Base-by-base conservation (phyloP, 2,113 vertebrate genomes). In the Microcebus griseorufus region DNA sequence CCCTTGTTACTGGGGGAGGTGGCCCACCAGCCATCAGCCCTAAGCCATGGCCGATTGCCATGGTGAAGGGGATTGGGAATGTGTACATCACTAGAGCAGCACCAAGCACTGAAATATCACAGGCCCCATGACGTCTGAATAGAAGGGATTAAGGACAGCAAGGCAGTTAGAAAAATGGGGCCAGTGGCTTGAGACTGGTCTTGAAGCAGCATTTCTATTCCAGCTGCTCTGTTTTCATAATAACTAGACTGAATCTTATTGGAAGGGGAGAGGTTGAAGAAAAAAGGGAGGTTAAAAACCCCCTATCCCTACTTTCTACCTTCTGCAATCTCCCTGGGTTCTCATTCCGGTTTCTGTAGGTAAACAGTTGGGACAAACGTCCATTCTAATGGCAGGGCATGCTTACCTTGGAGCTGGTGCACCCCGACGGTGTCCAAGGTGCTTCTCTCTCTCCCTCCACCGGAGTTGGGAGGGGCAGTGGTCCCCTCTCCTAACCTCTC, bases 21-120 rank as follows among this genome's bases (percentile, higher is more conserved):
- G 48, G n/a, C 34, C 1, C 6, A 58, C 16, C 17, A 60, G 34
- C 16, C 70, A 42, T 45, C 25, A 45, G 39, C 69, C 69, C 12
- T 23, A 22, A 53, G 22, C 17, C 39, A 1, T 16, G 18, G 55
- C 29, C 2, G 2, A 7, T 22, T 32, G 34, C 5, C 51, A 2
- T 0, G 0, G 3, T 22, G 53, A 75, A 53, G 23, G 22, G 6
- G 9, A 7, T 3, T 23, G 29, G 62, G 39, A 42, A 29, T 2
- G 6, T 25, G 62, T 0, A 1, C 29, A 5, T n/a, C 39, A 13
- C 39, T 7, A 25, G 39, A 29, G 14, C 60, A 29, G 13, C 37
- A 32, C 34, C 0, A 1, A 51, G 8, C n/a, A 16, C 9, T 4
- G 16, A 5, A 6, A 29, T 4, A 34, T 12, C 2, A 34, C 12